These are phyloP conservation scores for Oxycera nigricornis DNA, from an alignment of 2,888 invertebrate species.

Conservation along the genomic window DNA sequence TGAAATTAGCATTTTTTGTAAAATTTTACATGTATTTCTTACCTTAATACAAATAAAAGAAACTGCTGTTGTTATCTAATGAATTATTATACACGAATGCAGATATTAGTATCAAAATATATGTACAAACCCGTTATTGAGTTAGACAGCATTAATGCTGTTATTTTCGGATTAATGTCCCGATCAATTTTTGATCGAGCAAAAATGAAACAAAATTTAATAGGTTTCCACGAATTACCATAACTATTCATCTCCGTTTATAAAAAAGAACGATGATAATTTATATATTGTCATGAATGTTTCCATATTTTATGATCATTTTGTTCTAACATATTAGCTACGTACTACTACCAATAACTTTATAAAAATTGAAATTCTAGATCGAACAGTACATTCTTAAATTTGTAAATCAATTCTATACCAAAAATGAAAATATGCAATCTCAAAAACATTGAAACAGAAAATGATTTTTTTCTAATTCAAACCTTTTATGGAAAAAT, in stretches of 20 bases:
- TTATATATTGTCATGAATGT: background rate
- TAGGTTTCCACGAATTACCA: constrained; percentile 11
- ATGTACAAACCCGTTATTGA: background rate
- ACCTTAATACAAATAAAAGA: no score
- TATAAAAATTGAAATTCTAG: background rate
- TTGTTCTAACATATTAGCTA: background rate
- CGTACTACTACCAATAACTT: background rate
- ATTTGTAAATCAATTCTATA: background rate
- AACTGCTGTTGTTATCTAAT: no score
- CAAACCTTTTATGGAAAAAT: background rate
- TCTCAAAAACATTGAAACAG: background rate
- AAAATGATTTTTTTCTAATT: background rate
- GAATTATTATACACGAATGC: no score
- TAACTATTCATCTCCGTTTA: background rate
- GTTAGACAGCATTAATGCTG: background rate
- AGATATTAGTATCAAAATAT: no score
- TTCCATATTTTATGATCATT: background rate
- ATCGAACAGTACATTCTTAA: background rate
- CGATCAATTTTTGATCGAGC: background rate
- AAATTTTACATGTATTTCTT: no score
- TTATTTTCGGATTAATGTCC: background rate
- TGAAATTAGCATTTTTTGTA: no score
- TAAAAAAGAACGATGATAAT: background rate
- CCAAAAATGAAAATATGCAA: background rate
- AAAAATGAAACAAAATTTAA: constrained; percentile 15